These are phyloP conservation scores for Anguilla megastoma DNA, from an alignment of 2,797 vertebrate genomes.

Conservation along the genomic window DNA sequence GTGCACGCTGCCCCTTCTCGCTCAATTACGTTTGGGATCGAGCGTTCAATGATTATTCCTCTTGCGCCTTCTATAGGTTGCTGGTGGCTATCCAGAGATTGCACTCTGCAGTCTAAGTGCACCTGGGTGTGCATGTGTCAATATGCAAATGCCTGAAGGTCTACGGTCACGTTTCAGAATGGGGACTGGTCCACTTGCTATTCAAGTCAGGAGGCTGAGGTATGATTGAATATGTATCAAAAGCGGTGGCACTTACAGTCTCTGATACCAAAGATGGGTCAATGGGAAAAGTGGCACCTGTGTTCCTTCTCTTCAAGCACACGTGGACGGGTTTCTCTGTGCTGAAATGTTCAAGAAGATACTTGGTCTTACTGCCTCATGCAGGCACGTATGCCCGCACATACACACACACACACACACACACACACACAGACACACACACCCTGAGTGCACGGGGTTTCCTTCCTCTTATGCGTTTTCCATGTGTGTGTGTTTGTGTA, in stretches of 20 bases:
- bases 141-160: background rate
- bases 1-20: background rate
- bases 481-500: constrained; percentile 21
- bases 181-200: background rate
- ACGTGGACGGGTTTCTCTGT: background rate
- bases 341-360: background rate
- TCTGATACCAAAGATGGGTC: background rate
- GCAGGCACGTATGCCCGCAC: no score
- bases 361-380: background rate
- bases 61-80: background rate
- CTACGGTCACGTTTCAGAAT: background rate
- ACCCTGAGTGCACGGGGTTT: no score
- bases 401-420: background rate
- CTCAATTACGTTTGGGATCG: background rate
- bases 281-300: background rate
- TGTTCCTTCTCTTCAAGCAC: background rate
- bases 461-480: background rate
- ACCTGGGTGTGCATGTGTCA: background rate
- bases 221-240: background rate
- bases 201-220: background rate
- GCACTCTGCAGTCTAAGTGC: background rate
- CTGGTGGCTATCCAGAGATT: background rate
- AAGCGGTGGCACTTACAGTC: background rate
- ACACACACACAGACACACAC: no score
- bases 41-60: background rate